A percentile compares a stretch with the other conserved stretches of the same genome.
Evolutionary conservation across 2,888 invertebrate genomes (phyloP).

Genomic region (Dendrolimus pini): DNA sequence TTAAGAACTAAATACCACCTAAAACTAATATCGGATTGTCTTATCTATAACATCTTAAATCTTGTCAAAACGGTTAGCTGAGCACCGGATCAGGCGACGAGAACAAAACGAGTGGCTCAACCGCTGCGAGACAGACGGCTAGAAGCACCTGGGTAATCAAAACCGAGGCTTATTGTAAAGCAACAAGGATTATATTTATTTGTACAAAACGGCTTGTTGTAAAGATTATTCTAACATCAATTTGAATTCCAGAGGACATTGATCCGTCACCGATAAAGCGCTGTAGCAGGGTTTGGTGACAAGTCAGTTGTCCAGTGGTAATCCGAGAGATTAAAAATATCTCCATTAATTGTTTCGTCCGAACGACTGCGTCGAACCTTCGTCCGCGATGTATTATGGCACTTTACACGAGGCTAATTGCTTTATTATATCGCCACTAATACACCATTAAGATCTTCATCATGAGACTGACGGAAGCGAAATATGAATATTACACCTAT

Average conservation of each 20-base stretch:
- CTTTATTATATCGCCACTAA: constrained; percentile 31
- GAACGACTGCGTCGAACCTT: constrained; percentile 9
- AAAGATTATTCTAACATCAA: constrained; percentile 42
- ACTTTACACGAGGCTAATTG: constrained; percentile 29
- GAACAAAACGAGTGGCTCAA: constrained; percentile 63
- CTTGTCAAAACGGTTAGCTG: constrained; percentile 74
- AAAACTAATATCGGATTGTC: constrained; percentile 3
- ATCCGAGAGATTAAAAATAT: constrained; percentile 50
- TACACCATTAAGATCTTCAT: constrained; percentile 40
- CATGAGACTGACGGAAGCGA: constrained; percentile 35
- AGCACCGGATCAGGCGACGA: constrained; percentile 66
- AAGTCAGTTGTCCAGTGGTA: constrained; percentile 63
- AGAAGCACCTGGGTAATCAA: not conserved
- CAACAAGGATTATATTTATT: constrained; percentile 28
- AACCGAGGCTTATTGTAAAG: not conserved
- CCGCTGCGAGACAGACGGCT: constrained; percentile 26
- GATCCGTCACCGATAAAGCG: constrained; percentile 72
- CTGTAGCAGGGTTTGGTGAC: constrained; percentile 63
- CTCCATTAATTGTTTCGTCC: constrained; percentile 34
- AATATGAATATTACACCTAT: constrained; percentile 48
- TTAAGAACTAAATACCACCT: constrained; percentile 1
- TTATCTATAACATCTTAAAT: constrained; percentile 52
- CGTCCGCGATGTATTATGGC: constrained; percentile 19
- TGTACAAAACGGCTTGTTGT: constrained; percentile 2
- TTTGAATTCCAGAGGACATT: constrained; percentile 67